Evolutionary conservation across 2,113 vertebrate genomes (phyloP).

Genomic region (Sardina pilchardus): DNA sequence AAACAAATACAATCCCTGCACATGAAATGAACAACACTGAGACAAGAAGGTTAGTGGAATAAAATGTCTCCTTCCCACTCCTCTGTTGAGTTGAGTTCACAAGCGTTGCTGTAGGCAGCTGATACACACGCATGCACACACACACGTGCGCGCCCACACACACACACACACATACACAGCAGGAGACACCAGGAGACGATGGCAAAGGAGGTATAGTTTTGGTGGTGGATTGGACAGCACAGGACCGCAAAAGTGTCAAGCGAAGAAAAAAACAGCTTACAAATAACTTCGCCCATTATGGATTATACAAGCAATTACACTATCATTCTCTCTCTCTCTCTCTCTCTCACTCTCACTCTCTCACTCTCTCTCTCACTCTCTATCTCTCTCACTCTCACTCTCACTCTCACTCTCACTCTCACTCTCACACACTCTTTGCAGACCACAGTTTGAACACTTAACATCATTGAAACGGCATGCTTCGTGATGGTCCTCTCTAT

Average conservation of each 20-base stretch:
- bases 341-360: conserved; percentile 13
- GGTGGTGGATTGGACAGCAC: conserved; percentile 20
- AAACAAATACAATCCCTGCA: conserved; percentile 59
- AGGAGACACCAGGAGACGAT: background rate
- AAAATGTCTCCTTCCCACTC: conserved; percentile 36
- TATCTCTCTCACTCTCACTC: no score
- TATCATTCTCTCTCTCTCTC: background rate
- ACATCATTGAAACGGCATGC: conserved; percentile 37
- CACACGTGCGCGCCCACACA: background rate
- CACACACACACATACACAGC: conserved; percentile 24
- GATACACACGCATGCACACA: background rate
- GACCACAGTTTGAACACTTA: conserved; percentile 7
- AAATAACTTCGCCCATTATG: background rate
- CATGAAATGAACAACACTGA: conserved; percentile 49
- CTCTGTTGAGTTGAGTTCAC: conserved; percentile 32
- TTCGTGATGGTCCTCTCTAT: conserved; percentile 28
- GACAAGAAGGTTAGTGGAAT: conserved; percentile 36
- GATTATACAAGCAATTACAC: conserved; percentile 9
- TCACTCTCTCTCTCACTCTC: background rate
- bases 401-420: background rate
- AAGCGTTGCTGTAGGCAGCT: conserved; percentile 14
- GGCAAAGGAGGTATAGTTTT: conserved; percentile 29
- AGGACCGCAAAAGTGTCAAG: background rate
- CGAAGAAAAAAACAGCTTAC: background rate
- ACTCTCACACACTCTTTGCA: conserved; percentile 13